Base-by-base conservation (phyloP, 2,797 vertebrate genomes). In the Phyllotis vaccarum region DNA sequence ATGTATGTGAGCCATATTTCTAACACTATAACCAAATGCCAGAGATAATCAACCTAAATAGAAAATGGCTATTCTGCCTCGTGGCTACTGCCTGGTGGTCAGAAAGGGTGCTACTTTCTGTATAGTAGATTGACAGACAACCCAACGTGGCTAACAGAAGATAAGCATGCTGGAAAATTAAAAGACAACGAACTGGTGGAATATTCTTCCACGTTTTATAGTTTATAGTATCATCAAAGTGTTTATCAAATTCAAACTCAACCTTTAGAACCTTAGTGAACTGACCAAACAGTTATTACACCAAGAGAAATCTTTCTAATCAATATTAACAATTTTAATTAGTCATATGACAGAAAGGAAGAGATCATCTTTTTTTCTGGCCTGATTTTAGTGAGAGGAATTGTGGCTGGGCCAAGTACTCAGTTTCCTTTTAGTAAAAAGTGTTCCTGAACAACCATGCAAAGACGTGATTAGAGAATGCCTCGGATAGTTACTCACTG, bases 221-320 rank as follows among this genome's bases (percentile, higher is more conserved):
- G 60, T n/a, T 96, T 14, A 78, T 68, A 85, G 52, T 76, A 89
- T 86, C 90, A 93, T 72, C 3, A 80, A 85, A 9, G 11, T 66
- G 78, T 82, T 92, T 49, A 24, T 16, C 49, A 86, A 93, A 92
- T 66, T 88, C 40, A 40, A 54, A 19, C 83, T 90, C 9, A 88
- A 16, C 62, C 6, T 43, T 90, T 81, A 89, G 56, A 22, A 13
- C 13, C n/a, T 75, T 56, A 64, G 58, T 62, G n/a, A 95, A 90
- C 66, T 86, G 58, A 62, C 34, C 43, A 90, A 93, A 70, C 14
- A 56, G 24, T 87, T 75, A 56, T 52, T 29, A 93, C 43, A 16
- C 52, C 0, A 7, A 95, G 29, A 75, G 81, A 92, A 86, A 64
- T 21, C 92, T 78, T 82, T 93, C 46, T 76, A 90, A 70, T 43